Evolutionary conservation across 2,113 vertebrate genomes (phyloP).

Genomic region (Cathartes aura): DNA sequence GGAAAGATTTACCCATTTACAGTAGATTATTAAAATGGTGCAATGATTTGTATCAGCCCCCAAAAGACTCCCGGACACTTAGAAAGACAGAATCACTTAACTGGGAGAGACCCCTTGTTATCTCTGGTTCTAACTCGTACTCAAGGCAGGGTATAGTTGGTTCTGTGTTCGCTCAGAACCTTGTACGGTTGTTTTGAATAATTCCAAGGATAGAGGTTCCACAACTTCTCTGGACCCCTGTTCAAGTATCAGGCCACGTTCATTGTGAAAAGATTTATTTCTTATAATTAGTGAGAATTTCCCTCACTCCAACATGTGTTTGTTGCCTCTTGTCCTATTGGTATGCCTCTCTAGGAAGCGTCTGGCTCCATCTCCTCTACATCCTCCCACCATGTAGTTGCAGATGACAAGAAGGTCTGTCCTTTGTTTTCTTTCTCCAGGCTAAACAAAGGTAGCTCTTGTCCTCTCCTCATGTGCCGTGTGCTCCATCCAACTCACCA

Average conservation of each 20-base stretch:
- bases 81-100: neutral
- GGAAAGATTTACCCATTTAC: neutral
- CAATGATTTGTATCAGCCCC: neutral
- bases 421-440: neutral
- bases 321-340: neutral
- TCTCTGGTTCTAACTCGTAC: neutral
- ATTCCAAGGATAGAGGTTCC: neutral
- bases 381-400: fast-evolving
- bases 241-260: neutral
- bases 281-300: neutral
- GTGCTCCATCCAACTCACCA: neutral
- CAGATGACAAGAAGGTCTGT: neutral
- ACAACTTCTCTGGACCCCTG: neutral
- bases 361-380: neutral
- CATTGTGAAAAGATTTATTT: neutral
- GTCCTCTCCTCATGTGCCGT: fast-evolving
- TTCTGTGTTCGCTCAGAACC: neutral
- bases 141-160: neutral
- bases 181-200: neutral
- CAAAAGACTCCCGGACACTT: neutral
- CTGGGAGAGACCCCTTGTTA: neutral
- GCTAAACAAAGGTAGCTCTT: neutral
- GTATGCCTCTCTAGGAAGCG: neutral
- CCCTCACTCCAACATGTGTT: fast-evolving
- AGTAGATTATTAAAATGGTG: neutral